Percentiles rank a stretch among this genome's conserved stretches.
phyloP scores from a whole-genome alignment of 1,140 invertebrate species.

The Drosophila ananassae region DNA sequence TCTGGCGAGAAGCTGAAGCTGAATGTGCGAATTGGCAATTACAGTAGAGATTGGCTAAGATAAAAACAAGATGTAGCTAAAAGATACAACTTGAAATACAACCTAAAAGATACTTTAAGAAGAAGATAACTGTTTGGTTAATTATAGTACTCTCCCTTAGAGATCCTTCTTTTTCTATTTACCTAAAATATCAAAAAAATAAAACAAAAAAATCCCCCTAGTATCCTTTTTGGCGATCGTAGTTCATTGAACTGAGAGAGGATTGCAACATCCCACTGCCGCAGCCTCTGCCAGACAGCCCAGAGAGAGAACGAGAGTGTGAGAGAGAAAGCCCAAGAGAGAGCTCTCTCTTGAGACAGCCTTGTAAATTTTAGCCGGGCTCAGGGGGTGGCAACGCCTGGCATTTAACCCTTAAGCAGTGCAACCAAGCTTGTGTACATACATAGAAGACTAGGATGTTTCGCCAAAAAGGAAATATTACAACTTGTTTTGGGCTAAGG shows the following conservation, averaged over 20 bases:
- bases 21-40: conserved; percentile 17
- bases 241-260: conserved; percentile 38
- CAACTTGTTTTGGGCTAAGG: conserved; percentile 69
- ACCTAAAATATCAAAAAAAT: no score
- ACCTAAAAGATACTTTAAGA: not conserved
- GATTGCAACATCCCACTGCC: conserved; percentile 20
- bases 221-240: not conserved
- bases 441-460: conserved; percentile 7
- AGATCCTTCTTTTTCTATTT: no score
- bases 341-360: no score
- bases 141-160: not conserved
- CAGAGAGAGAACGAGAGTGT: conserved; percentile 3
- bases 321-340: not conserved
- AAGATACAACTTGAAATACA: not conserved
- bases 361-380: conserved; percentile 20
- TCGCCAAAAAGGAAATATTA: conserved; percentile 67
- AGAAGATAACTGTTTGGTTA: not conserved
- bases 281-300: conserved; percentile 32
- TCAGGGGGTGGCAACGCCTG: conserved; percentile 60
- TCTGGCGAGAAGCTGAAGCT: not conserved
- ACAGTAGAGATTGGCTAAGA: conserved; percentile 1
- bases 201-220: no score
- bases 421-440: not conserved
- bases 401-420: conserved; percentile 67
- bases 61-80: not conserved